phyloP scores from a whole-genome alignment of 1,140 invertebrate genomes.

The Centruroides sculpturatus region DNA sequence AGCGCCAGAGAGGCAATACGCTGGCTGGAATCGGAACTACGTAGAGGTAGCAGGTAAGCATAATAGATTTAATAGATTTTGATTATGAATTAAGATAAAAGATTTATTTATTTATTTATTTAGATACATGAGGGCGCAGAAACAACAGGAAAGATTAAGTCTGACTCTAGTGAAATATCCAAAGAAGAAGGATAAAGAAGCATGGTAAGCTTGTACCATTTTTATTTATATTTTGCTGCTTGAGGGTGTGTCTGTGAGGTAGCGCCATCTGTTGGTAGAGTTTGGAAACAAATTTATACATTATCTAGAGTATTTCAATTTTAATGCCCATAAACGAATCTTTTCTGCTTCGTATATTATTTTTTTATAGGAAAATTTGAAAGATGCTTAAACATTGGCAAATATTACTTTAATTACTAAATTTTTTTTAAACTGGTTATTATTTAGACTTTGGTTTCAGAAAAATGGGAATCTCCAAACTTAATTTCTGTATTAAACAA shows the following conservation, averaged over 20 bases:
- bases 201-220: conserved; percentile 31
- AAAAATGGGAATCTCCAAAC: no score
- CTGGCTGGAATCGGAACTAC: conserved; percentile 74
- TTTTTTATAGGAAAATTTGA: no score
- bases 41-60: conserved; percentile 63
- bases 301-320: no score
- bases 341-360: no score
- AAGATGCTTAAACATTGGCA: no score
- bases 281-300: background rate
- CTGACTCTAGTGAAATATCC: conserved; percentile 57
- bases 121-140: conserved; percentile 44
- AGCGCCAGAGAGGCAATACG: conserved; percentile 74
- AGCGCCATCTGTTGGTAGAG: background rate
- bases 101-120: conserved; percentile 3
- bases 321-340: no score
- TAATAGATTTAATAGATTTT: background rate
- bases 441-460: no score
- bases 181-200: conserved; percentile 48
- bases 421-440: no score
- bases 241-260: background rate
- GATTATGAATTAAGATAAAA: background rate
- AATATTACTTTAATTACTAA: no score
- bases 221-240: background rate
- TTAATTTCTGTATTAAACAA: no score
- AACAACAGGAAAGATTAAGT: conserved; percentile 54